A percentile compares a stretch with the other conserved stretches of the same genome.
phyloP scores from a whole-genome alignment of 2,888 invertebrate genomes.

The Nemotelus pantherinus region DNA sequence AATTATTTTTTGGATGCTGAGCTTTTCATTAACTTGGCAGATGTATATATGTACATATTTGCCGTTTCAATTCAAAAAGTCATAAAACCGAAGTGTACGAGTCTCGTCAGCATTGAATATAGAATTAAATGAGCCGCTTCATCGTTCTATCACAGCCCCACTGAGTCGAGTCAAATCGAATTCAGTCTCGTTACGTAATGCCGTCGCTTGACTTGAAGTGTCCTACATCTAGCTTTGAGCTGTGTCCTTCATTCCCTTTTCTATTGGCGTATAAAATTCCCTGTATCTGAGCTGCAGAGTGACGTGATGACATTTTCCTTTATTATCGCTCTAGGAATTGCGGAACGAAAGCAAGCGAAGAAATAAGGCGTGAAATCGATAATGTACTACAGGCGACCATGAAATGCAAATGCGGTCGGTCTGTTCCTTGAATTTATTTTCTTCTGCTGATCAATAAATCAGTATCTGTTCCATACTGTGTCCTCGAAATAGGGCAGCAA shows the following conservation, averaged over 20 bases:
- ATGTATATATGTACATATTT: neutral
- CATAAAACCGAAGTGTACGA: conserved; percentile 15
- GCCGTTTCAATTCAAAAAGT: conserved; percentile 7
- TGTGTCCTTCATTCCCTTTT: neutral
- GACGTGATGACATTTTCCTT: neutral
- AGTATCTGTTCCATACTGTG: neutral
- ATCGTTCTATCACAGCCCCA: conserved; percentile 1
- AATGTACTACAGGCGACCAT: conserved; percentile 40
- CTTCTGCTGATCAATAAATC: conserved; percentile 10
- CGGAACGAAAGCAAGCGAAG: conserved; percentile 6
- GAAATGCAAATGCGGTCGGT: conserved; percentile 39
- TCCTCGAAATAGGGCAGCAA: neutral
- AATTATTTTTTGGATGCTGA: too few species aligned
- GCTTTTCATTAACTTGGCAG: neutral
- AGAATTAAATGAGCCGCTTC: conserved; percentile 29
- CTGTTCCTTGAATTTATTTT: conserved; percentile 1
- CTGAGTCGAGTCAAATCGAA: neutral
- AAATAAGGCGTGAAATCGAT: conserved; percentile 43
- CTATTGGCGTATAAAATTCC: neutral
- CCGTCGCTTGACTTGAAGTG: neutral
- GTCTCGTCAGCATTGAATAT: conserved; percentile 23
- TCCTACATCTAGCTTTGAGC: conserved; percentile 18
- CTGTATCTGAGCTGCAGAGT: neutral
- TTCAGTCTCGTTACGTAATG: neutral
- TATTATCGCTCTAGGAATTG: neutral